A percentile compares a stretch with the other conserved stretches of the same genome.
These are phyloP conservation scores for Conger conger DNA, from an alignment of 2,113 vertebrate genomes.

Conservation along the genomic window DNA sequence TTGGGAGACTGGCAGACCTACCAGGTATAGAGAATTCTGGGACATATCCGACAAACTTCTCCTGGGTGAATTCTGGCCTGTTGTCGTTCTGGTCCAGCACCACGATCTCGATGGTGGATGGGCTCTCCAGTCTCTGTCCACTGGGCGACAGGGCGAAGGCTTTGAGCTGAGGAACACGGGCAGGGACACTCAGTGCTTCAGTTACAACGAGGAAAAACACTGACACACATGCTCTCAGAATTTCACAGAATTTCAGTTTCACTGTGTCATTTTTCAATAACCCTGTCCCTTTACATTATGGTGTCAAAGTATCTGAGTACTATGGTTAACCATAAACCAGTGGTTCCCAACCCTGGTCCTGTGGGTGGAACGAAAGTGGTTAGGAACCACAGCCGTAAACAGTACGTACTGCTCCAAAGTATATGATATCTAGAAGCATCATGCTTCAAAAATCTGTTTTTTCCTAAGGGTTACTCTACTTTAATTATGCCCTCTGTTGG, in stretches of 20 bases:
- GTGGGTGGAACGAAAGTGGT: too few species aligned
- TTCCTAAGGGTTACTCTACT: neutral
- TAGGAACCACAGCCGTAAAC: too few species aligned
- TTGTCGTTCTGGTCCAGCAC: constrained; percentile 98
- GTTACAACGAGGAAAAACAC: neutral
- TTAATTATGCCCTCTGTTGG: neutral
- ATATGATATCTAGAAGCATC: too few species aligned
- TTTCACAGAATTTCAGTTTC: neutral
- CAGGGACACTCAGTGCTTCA: neutral
- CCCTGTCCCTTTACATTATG: neutral
- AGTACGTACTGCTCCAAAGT: too few species aligned
- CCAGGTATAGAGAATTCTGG: constrained; percentile 86
- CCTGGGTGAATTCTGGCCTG: constrained; percentile 78
- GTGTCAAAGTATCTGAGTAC: neutral
- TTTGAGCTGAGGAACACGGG: constrained; percentile 73
- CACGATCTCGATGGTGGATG: constrained; percentile 90
- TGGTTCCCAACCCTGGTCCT: too few species aligned
- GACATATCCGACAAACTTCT: constrained; percentile 71
- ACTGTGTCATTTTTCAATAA: neutral
- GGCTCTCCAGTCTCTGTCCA: constrained; percentile 85
- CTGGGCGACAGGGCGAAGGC: constrained; percentile 90
- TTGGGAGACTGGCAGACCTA: constrained; percentile 46
- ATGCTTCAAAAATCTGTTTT: too few species aligned
- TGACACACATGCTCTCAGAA: neutral
- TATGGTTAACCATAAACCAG: too few species aligned